phyloP scores from a whole-genome alignment of 2,113 vertebrate species.

The Brevimyrus niger region DNA sequence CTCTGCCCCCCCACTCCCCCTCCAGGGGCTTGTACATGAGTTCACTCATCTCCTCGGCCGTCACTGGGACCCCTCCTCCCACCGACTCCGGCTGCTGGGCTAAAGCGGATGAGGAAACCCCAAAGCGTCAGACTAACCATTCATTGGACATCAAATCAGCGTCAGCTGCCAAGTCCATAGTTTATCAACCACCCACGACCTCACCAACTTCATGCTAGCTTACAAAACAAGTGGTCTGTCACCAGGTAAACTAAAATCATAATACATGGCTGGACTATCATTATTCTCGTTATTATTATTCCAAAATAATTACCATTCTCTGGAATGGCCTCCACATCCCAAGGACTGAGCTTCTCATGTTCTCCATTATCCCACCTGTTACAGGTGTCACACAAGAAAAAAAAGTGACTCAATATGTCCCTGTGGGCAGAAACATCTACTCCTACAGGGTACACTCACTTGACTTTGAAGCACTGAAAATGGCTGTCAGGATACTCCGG shows the following conservation, averaged over 20 bases:
- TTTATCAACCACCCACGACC: not conserved
- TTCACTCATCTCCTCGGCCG: conserved; percentile 77
- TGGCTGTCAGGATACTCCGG: conserved; percentile 87
- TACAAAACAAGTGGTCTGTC: not conserved
- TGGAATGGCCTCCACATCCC: conserved; percentile 93
- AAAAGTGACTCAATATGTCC: not conserved
- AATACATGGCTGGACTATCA: not conserved
- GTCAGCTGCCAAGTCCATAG: not conserved
- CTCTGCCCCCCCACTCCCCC: conserved; percentile 80
- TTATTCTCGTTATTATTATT: not conserved
- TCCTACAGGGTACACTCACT: conserved; percentile 51
- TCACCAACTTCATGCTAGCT: not conserved
- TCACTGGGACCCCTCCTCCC: conserved; percentile 80
- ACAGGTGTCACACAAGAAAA: conserved; percentile 10
- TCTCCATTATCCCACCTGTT: conserved; percentile 94
- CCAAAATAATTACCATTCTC: conserved; percentile 69
- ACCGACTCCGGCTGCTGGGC: conserved; percentile 77
- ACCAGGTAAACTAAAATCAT: not conserved
- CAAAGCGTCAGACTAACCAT: not conserved
- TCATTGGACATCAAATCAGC: not conserved
- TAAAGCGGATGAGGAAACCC: conserved; percentile 20
- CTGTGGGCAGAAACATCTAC: not conserved
- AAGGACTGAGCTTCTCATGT: conserved; percentile 87
- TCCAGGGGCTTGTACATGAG: conserved; percentile 81
- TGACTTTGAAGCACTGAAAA: conserved; percentile 94